Conservation (phyloP, 2,888 invertebrate genomes). For the Chorisops tibialis region DNA sequence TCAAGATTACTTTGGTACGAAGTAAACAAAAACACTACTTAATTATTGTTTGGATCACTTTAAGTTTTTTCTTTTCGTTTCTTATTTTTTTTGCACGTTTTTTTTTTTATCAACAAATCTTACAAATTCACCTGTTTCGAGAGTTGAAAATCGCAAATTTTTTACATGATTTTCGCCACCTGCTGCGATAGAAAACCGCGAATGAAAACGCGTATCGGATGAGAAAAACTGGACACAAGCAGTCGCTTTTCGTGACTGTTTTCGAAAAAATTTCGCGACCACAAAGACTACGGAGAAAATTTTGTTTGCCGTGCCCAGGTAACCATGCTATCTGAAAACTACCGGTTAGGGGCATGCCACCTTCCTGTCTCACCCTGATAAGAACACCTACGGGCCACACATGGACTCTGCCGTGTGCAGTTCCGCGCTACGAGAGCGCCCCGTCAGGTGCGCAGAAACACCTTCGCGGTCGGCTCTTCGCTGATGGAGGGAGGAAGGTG, state of each 20-base stretch:
- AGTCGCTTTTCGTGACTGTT: constrained; percentile 5
- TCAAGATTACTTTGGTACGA: no score
- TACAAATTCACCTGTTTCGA: no score
- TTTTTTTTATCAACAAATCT: no score
- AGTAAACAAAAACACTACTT: no score
- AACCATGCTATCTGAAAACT: constrained; percentile 6
- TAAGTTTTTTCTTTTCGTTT: no score
- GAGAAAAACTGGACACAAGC: constrained; percentile 15
- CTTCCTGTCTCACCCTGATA: constrained; percentile 16
- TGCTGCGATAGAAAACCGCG: no score
- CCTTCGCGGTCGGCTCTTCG: constrained; percentile 7
- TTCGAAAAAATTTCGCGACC: constrained; percentile 21
- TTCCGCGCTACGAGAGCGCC: neutral
- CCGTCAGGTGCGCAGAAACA: constrained; percentile 24
- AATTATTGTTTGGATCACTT: no score
- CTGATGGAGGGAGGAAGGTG: constrained; percentile 9
- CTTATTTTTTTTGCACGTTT: no score
- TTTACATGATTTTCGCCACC: no score
- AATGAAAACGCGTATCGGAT: neutral
- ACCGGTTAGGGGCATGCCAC: constrained; percentile 4
- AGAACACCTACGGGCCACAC: neutral
- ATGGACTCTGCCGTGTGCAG: neutral
- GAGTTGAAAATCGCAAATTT: no score
- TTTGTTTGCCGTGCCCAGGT: constrained; percentile 3
- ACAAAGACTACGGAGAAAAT: neutral